Percentiles rank a stretch among this genome's conserved stretches.
These are phyloP conservation scores for Agrochola lota DNA, from an alignment of 2,888 invertebrate species.

Conservation along the genomic window DNA sequence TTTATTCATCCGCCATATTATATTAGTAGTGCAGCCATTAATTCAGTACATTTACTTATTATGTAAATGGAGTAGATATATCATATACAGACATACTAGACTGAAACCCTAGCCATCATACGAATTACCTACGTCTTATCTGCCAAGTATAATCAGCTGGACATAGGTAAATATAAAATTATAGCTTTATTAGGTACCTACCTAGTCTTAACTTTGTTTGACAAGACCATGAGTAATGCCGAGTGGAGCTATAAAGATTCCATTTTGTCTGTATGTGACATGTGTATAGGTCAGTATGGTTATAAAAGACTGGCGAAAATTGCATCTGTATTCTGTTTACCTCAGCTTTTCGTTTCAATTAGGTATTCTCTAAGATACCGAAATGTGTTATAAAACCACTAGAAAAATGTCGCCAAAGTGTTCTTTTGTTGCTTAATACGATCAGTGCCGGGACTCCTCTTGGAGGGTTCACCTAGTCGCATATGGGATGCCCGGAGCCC, in stretches of 20 bases:
- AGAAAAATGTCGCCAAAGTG: neutral
- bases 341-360: neutral
- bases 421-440: neutral
- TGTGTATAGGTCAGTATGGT: neutral
- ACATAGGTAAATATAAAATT: conserved; percentile 10
- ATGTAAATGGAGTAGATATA: neutral
- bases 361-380: neutral
- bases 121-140: neutral
- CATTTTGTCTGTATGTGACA: neutral
- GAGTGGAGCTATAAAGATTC: neutral
- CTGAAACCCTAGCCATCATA: conserved; percentile 5
- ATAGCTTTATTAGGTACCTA: neutral
- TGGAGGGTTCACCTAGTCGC: too few species aligned
- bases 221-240: neutral
- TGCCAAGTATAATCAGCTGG: conserved; percentile 32
- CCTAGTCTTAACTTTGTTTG: conserved; percentile 13
- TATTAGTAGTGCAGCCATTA: conserved; percentile 7
- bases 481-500: too few species aligned
- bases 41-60: neutral
- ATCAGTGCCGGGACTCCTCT: too few species aligned
- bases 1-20: neutral
- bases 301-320: neutral
- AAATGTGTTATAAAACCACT: neutral
- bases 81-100: neutral
- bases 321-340: neutral